Base-by-base conservation (phyloP, 37 sponge, comb jelly and placozoan species). In the Agelas oroides region DNA sequence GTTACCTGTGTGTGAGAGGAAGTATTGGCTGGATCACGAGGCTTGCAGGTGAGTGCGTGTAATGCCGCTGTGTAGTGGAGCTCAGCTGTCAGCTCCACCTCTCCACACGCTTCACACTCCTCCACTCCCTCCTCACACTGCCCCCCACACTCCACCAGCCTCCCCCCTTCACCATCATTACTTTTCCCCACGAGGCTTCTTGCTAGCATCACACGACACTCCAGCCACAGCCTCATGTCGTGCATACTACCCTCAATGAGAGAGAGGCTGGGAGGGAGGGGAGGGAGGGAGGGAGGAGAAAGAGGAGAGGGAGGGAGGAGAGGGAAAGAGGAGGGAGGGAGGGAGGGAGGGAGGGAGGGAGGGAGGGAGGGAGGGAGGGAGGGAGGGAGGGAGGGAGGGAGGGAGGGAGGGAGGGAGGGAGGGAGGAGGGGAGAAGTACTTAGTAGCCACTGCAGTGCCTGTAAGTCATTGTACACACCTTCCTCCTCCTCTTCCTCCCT, bases 201-300 rank as follows among this genome's bases (percentile, higher is more conserved):
- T 17, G 73, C 77, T 52, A 88, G 65, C n/a, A 27, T 17, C 25
- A 15, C 19, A 2, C 41, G 65, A 56, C 70, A 53, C 38, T 88
- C 71, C 58, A 82, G 60, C 89, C 89, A 88, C 52, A 88, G 77
- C 25, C 67, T 19, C 30, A 64, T 19, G 28, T 75, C 86, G 24
- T 8, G 12, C 37, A 31, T 35, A 69, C 21, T 32, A 69, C 70
- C 46, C 3, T 23, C 37, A 6, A 23, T 23, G 46, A 8, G 46
- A 46, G n/a, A n/a, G n/a, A n/a, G n/a, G n/a, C n/a, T n/a, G n/a
- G n/a, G n/a, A n/a, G n/a, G n/a, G n/a, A n/a, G n/a, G n/a, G 46
- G 46, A 46, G 46, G 8, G 46, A 46, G 8, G 3, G 46, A 46
- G 46, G 46, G 8, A 8, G 46, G 46, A n/a, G n/a, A n/a, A n/a